A percentile compares a stretch with the other conserved stretches of the same genome.
phyloP scores from a whole-genome alignment of 2,797 vertebrate genomes.

The Podargus strigoides region DNA sequence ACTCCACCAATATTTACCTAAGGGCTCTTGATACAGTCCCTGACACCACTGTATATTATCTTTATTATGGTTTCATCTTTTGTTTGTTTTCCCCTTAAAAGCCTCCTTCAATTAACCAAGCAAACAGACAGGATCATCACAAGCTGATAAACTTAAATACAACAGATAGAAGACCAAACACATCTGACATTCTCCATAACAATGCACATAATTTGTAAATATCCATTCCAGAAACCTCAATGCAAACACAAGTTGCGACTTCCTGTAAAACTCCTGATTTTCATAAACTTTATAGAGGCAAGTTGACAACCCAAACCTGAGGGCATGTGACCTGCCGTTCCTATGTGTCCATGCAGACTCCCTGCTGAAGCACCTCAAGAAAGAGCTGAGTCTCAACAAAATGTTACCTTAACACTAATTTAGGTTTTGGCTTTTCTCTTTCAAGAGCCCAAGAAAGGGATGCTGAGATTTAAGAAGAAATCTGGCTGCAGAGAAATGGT shows the following conservation, averaged over 20 bases:
- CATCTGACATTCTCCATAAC: neutral
- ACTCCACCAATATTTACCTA: neutral
- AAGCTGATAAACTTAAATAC: neutral
- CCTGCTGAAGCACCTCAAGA: neutral
- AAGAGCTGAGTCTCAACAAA: neutral
- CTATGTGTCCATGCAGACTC: fast-evolving
- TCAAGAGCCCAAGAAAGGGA: neutral
- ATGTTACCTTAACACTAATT: neutral
- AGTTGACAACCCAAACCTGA: neutral
- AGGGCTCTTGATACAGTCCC: neutral
- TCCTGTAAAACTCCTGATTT: neutral
- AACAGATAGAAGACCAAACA: neutral
- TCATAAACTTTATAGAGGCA: neutral
- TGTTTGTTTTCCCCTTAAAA: neutral
- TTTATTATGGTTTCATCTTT: neutral
- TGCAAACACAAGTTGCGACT: neutral
- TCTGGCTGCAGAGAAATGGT: neutral
- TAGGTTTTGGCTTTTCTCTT: neutral
- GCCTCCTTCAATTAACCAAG: neutral
- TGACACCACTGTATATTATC: neutral
- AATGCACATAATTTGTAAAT: neutral
- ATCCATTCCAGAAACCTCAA: neutral
- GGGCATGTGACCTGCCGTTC: too few species aligned
- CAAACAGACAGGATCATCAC: neutral
- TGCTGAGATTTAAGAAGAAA: neutral